Evolutionary conservation across 1,140 invertebrate species (phyloP).

Genomic region (Aphis gossypii): DNA sequence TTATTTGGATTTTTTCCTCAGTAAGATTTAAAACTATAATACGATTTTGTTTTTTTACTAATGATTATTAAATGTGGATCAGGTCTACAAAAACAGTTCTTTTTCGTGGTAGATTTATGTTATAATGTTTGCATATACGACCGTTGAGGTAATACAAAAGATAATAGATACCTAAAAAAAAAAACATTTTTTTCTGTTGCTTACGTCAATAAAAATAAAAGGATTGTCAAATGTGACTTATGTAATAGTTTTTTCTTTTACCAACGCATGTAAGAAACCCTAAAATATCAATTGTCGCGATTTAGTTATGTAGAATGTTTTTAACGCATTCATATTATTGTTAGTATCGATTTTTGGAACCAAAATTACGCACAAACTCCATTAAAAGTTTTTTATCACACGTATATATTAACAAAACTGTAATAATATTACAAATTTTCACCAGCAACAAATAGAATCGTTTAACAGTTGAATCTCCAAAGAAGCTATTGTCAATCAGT

Average conservation of each 20-base stretch:
- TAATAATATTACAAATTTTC: neutral
- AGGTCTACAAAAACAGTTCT: neutral
- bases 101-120: neutral
- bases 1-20: neutral
- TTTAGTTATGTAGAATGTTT: neutral
- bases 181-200: neutral
- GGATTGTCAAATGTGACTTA: neutral
- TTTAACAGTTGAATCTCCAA: neutral
- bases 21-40: neutral
- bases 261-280: neutral
- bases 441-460: neutral
- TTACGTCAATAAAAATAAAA: constrained; percentile 8
- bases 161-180: constrained; percentile 12
- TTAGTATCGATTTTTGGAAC: neutral
- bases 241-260: neutral
- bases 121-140: neutral
- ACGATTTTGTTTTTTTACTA: neutral
- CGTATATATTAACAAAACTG: neutral
- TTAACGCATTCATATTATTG: neutral
- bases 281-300: neutral
- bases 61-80: neutral
- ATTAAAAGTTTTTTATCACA: neutral
- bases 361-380: neutral
- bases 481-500: neutral
- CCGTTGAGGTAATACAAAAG: neutral